Conservation (phyloP, 1,140 invertebrate genomes). For the Listronotus bonariensis region DNA sequence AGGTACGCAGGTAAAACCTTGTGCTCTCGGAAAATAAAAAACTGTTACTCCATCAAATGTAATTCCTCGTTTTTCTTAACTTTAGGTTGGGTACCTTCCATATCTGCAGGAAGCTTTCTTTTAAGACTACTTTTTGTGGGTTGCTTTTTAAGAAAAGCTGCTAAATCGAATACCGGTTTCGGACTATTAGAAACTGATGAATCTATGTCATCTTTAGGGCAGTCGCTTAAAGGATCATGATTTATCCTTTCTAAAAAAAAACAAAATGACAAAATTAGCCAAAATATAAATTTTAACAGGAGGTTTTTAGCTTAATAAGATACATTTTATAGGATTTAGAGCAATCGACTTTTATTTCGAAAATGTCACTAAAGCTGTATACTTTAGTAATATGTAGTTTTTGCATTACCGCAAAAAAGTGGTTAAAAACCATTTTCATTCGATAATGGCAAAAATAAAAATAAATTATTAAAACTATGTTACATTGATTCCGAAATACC, state of each 20-base stretch:
- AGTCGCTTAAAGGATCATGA: slow-evolving; percentile 4
- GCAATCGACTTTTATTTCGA: too few species aligned
- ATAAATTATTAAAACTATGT: too few species aligned
- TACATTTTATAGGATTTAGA: too few species aligned
- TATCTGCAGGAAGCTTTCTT: slow-evolving; percentile 56
- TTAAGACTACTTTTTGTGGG: slow-evolving; percentile 62
- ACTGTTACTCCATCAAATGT: slow-evolving; percentile 92
- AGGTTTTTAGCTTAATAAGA: too few species aligned
- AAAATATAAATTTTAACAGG: too few species aligned
- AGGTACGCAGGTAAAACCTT: slow-evolving; percentile 98
- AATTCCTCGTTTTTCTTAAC: slow-evolving; percentile 76
- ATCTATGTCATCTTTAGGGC: slow-evolving; percentile 25
- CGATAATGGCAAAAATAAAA: too few species aligned
- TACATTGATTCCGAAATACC: too few species aligned
- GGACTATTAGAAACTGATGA: slow-evolving; percentile 24
- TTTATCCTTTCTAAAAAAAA: slow-evolving; percentile 23
- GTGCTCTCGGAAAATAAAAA: slow-evolving; percentile 91
- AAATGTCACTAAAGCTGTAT: too few species aligned
- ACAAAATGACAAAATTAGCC: background rate
- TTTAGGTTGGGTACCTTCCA: slow-evolving; percentile 58
- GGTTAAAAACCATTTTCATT: too few species aligned
- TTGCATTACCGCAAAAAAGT: too few species aligned
- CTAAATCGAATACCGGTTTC: slow-evolving; percentile 34
- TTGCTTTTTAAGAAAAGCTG: slow-evolving; percentile 43
- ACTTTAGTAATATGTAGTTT: too few species aligned